These are phyloP conservation scores for Grammomys surdaster DNA, from an alignment of 2,113 vertebrate species.

Conservation along the genomic window DNA sequence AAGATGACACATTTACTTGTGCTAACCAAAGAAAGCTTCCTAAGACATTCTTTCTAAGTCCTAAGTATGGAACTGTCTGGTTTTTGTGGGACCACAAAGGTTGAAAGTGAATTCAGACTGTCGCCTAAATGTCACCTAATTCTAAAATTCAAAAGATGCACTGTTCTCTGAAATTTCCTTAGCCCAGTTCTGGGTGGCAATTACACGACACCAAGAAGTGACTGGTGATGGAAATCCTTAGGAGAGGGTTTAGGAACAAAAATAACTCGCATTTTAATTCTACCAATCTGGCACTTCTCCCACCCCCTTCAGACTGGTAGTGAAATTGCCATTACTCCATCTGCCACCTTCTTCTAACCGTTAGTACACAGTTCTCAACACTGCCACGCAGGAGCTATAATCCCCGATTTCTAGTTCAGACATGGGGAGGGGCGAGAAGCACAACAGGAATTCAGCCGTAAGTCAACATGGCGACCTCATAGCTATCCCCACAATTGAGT, in stretches of 20 bases:
- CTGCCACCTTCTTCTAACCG: not conserved
- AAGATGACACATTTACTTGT: not conserved
- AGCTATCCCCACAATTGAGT: not conserved
- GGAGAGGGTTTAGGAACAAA: not conserved
- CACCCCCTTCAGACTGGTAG: not conserved
- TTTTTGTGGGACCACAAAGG: not conserved
- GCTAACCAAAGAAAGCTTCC: not conserved
- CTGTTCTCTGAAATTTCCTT: conserved; percentile 43
- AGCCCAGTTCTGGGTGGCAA: not conserved
- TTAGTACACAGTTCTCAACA: accelerated
- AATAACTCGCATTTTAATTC: not conserved
- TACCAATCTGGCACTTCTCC: not conserved
- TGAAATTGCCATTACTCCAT: not conserved
- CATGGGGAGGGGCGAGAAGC: too few relatives aligned
- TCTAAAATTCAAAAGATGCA: conserved; percentile 61
- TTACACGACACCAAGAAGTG: not conserved
- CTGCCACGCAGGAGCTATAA: not conserved
- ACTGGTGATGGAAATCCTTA: not conserved
- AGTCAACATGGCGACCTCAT: accelerated
- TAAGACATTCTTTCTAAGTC: not conserved
- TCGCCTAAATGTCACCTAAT: conserved; percentile 46
- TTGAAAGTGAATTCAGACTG: not conserved
- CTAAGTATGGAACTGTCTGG: not conserved
- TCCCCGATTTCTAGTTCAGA: not conserved
- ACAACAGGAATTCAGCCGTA: too few relatives aligned